Conservation (phyloP, 2,113 vertebrate species). For the Oreochromis niloticus region DNA sequence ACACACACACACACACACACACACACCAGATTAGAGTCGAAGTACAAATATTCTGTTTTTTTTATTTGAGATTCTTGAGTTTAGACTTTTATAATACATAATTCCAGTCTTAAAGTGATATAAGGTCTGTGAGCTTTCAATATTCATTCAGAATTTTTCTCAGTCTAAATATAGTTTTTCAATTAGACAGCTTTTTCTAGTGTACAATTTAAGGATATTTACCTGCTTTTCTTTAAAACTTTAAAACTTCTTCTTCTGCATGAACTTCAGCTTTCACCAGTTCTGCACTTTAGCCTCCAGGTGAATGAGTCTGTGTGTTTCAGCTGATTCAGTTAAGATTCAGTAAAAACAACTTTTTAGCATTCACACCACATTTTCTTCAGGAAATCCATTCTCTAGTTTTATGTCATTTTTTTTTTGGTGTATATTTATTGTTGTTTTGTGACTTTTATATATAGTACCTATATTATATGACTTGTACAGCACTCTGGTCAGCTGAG, state of each 20-base stretch:
- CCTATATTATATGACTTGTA: rapidly evolving
- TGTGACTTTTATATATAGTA: background rate
- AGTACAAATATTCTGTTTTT: too few relatives aligned
- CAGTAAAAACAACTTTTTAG: rapidly evolving
- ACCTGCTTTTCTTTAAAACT: too few relatives aligned
- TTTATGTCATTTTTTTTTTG: rapidly evolving
- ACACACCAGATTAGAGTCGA: too few relatives aligned
- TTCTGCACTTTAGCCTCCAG: rapidly evolving
- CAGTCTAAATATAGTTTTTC: too few relatives aligned
- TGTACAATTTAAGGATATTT: too few relatives aligned
- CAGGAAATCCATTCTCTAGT: background rate
- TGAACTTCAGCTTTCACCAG: too few relatives aligned
- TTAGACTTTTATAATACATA: background rate
- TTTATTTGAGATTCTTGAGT: background rate
- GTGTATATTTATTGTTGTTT: background rate
- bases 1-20: too few relatives aligned
- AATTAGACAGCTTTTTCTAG: too few relatives aligned
- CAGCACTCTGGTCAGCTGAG: rapidly evolving
- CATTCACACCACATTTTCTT: background rate
- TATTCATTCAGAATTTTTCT: too few relatives aligned
- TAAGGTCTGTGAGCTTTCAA: background rate
- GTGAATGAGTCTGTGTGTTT: too few relatives aligned
- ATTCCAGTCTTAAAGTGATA: background rate
- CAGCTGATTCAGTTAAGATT: too few relatives aligned
- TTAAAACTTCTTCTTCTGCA: too few relatives aligned